Evolutionary conservation across 2,797 vertebrate genomes (phyloP), one percentile per base, ranked within the genome.

Genomic region (Pipistrellus pipistrellus): DNA sequence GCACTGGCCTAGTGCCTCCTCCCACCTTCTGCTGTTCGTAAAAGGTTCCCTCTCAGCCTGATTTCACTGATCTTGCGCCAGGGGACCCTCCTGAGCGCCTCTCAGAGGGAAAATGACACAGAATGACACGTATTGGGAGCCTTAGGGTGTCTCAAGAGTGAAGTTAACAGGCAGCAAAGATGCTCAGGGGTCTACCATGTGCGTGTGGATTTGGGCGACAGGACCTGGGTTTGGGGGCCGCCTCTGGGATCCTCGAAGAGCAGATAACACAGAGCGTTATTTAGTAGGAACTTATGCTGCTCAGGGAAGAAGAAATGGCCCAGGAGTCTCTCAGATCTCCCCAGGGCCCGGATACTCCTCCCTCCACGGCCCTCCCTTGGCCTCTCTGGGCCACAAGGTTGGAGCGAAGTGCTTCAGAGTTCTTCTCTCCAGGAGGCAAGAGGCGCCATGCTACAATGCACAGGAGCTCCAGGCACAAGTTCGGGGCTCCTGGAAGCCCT

Each of bases 151-250:
- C 66, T 1, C 64, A 85, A 91, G 93, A 95, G 88, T 64, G 62
- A 95, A 94, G 85, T 94, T 87, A 81, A 73, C 10, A 27, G 44
- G 48, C 80, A 51, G 83, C 57, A 38, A 84, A 84, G 91, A 85
- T 73, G 93, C 35, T 81, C 48, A 25, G 27, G 77, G 46, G 32
- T 75, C 88, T 73, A 51, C 27, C 53, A 55, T 59, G 30, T 4
- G 11, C 81, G 3, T 14, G 46, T 15, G 41, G 48, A 68, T 51
- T 25, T 44, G 35, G 59, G 83, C 23, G n/a, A 85, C 35, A 46
- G 68, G 1, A 25, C 51, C 21, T 23, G 10, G 20, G 48, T 62
- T n/a, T 14, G 21, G 51, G 8, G 21, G 72, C 30, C 8, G 30
- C 27, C 51, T 90, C 32, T 3, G 41, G 75, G 66, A 44, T 72